Conservation (phyloP, 2,888 invertebrate genomes). For the Tetheella fluctuosa region DNA sequence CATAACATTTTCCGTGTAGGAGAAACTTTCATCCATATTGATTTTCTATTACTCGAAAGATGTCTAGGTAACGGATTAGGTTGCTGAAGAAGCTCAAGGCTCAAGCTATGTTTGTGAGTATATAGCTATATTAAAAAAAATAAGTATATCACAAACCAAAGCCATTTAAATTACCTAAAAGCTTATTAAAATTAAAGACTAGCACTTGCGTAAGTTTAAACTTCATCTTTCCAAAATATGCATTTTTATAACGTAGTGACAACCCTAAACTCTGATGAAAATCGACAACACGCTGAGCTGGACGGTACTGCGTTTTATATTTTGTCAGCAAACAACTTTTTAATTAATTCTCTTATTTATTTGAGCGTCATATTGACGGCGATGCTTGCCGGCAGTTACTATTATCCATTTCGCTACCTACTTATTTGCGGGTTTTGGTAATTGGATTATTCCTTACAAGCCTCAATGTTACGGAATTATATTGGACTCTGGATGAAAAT, state of each 20-base stretch:
- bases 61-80: too few species aligned
- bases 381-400: slow-evolving; percentile 22
- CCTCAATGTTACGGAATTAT: not conserved
- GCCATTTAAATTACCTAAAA: too few species aligned
- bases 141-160: too few species aligned
- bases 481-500: too few species aligned
- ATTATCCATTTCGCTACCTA: slow-evolving; percentile 32
- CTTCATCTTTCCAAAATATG: too few species aligned
- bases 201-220: too few species aligned
- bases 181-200: too few species aligned
- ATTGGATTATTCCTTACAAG: slow-evolving; percentile 25
- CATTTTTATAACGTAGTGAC: not conserved
- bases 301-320: slow-evolving; percentile 43
- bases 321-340: slow-evolving; percentile 71
- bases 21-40: not conserved
- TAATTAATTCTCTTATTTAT: slow-evolving; percentile 75
- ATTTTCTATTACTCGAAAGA: not conserved
- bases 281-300: not conserved
- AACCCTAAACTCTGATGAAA: not conserved
- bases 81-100: too few species aligned
- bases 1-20: too few species aligned
- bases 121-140: too few species aligned
- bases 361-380: slow-evolving; percentile 33
- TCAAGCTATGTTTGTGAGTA: too few species aligned
- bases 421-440: slow-evolving; percentile 32